Base-by-base conservation (phyloP, 2,888 invertebrate species). In the Lepidochrysops patricia region DNA sequence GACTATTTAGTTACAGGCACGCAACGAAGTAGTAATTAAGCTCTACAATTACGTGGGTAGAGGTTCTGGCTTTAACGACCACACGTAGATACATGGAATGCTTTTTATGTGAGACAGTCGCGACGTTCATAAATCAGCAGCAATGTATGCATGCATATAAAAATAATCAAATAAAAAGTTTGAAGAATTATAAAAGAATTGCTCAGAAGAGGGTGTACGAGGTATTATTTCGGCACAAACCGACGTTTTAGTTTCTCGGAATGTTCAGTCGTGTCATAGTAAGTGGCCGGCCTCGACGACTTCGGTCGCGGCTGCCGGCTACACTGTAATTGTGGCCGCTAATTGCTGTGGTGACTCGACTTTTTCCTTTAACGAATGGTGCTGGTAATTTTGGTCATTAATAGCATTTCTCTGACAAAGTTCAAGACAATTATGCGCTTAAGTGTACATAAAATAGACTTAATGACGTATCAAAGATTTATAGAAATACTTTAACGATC, bases 11-110 rank as follows among this genome's bases (percentile, higher is more conserved):
- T 69, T 66, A 66, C 69, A 58, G 64, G 61, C 67, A 66, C 68
- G 65, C 67, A 68, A 63, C 62, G 63, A 68, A 64, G 64, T 64
- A 67, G 67, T 67, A 67, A 69, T 70, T 71, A 69, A 69, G 67
- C 64, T 66, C 65, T 70, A 66, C 70, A 70, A 68, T 66, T 68
- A n/a, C n/a, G n/a, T 64, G 57, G 62, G 23, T 27, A 19, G 29
- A n/a, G n/a, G n/a, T n/a, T 63, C 62, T 60, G 32, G 29, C 57
- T 57, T 58, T 12, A 54, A 32, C n/a, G n/a, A 35, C 4, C 1
- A 43, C 19, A 12, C 43, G 19, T 23, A n/a, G 9, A 19, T 23
- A 23, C 19, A 23, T 43, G 19, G 43, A 43, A 19, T 43, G 7
- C 4, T 43, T 19, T 0, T 43, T 23, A 19, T n/a, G 37, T 15